A percentile compares a stretch with the other conserved stretches of the same genome.
These are phyloP conservation scores for Dicerorhinus sumatrensis DNA, from an alignment of 2,113 vertebrate species.

Conservation along the genomic window DNA sequence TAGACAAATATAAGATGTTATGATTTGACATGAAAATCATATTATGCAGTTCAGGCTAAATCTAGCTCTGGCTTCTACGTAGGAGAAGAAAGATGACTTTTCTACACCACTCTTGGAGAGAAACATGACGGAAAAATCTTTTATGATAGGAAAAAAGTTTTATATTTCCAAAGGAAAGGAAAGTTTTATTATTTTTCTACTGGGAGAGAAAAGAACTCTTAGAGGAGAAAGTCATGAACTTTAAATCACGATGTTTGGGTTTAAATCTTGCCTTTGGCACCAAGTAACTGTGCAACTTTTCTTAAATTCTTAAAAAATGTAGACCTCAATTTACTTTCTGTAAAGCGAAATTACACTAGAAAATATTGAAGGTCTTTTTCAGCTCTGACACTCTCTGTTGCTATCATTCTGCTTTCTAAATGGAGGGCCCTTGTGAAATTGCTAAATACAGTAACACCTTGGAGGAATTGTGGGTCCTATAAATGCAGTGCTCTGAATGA, in stretches of 20 bases:
- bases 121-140: constrained; percentile 51
- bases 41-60: neutral
- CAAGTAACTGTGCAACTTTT: constrained; percentile 52
- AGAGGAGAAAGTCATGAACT: constrained; percentile 45
- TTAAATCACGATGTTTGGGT: constrained; percentile 55
- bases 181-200: constrained; percentile 59
- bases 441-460: neutral
- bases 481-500: neutral
- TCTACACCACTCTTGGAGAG: neutral
- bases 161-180: constrained; percentile 47
- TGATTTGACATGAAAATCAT: neutral
- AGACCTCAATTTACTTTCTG: constrained; percentile 15
- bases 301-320: constrained; percentile 63
- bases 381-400: constrained; percentile 36
- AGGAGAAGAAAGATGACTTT: constrained; percentile 26
- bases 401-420: constrained; percentile 37
- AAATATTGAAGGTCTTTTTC: constrained; percentile 58
- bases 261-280: constrained; percentile 63
- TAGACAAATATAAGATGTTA: neutral
- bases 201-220: constrained; percentile 17
- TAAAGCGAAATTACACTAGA: constrained; percentile 24
- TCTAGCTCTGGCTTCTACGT: neutral
- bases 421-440: constrained; percentile 42
- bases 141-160: neutral
- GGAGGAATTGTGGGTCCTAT: neutral